These are phyloP conservation scores for Chrysogorgia sp. DNA, from an alignment of 92 coral and sea anemone species.

Conservation along the genomic window DNA sequence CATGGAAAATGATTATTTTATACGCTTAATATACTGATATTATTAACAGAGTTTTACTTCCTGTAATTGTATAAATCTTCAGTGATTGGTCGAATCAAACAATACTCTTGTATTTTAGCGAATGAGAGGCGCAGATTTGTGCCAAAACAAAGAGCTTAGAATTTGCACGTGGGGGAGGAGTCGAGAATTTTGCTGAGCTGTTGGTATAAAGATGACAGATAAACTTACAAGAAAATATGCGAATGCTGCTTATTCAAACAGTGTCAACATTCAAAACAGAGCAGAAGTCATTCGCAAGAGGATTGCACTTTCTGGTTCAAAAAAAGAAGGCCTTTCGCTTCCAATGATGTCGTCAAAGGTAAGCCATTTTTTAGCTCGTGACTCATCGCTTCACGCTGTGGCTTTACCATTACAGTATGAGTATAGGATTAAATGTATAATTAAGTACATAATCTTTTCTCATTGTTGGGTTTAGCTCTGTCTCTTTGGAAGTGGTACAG, in stretches of 20 bases:
- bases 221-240: not conserved
- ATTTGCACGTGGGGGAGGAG: conserved; percentile 31
- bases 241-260: conserved; percentile 10
- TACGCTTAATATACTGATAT: too few species aligned
- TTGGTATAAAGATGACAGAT: conserved; percentile 15
- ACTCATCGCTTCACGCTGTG: not conserved
- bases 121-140: not conserved
- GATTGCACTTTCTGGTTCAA: not conserved
- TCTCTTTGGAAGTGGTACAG: too few species aligned
- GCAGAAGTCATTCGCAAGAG: not conserved
- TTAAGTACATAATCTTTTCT: conserved; percentile 2
- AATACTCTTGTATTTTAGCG: conserved; percentile 3
- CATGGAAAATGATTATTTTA: too few species aligned
- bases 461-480: not conserved
- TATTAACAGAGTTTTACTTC: not conserved
- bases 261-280: not conserved
- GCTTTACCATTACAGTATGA: too few species aligned
- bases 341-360: conserved; percentile 26
- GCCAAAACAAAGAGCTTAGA: conserved; percentile 30
- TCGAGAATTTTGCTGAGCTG: conserved; percentile 11
- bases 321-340: not conserved
- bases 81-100: conserved; percentile 27
- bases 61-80: not conserved
- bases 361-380: not conserved
- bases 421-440: not conserved